phyloP scores from a whole-genome alignment of 2,113 vertebrate genomes.

The Rutilus rutilus region DNA sequence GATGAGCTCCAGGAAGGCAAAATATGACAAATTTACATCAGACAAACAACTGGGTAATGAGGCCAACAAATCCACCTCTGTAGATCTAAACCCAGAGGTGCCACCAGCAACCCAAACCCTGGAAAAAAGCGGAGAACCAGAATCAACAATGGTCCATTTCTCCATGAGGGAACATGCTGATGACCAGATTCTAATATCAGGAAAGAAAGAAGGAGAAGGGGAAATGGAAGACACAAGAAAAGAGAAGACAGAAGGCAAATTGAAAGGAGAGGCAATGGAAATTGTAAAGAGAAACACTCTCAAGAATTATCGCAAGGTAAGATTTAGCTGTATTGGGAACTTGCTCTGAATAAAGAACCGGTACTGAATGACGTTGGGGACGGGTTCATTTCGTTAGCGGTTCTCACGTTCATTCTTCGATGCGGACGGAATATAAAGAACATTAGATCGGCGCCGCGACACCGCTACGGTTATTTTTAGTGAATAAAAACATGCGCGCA shows the following conservation, averaged over 20 bases:
- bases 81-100: constrained; percentile 36
- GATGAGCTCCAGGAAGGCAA: constrained; percentile 67
- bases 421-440: neutral
- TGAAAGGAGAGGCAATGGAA: constrained; percentile 64
- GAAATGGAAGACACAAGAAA: constrained; percentile 54
- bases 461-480: neutral
- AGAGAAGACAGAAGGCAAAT: constrained; percentile 60
- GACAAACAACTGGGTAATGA: constrained; percentile 35
- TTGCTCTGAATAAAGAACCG: neutral
- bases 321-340: constrained; percentile 23
- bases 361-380: neutral
- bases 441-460: too few species aligned
- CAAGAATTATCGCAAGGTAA: constrained; percentile 76
- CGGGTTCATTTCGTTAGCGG: neutral
- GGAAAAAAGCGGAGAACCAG: neutral
- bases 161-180: constrained; percentile 48
- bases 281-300: constrained; percentile 69
- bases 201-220: constrained; percentile 29
- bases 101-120: neutral
- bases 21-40: constrained; percentile 24
- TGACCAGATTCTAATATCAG: constrained; percentile 49
- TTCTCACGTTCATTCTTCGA: neutral
- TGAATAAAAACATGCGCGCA: neutral
- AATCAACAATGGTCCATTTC: constrained; percentile 38
- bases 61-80: neutral